These are phyloP conservation scores for Clunio marinus DNA, from an alignment of 2,888 invertebrate species.

Conservation along the genomic window DNA sequence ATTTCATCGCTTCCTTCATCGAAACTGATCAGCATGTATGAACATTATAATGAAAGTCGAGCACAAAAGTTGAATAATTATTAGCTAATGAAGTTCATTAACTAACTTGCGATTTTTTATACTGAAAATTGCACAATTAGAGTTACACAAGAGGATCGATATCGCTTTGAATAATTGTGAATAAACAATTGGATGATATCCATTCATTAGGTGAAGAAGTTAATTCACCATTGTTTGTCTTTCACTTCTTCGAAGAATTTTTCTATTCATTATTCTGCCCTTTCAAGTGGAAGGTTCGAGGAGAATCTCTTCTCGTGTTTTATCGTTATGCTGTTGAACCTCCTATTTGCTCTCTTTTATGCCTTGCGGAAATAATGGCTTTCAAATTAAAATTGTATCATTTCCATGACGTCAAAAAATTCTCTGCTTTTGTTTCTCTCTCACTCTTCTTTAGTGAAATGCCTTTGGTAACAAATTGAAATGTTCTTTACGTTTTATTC, in stretches of 20 bases:
- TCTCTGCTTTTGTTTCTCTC: too few species aligned
- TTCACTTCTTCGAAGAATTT: not conserved
- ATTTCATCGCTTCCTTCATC: too few species aligned
- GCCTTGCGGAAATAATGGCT: not conserved
- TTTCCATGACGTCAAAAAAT: not conserved
- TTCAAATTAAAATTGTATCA: constrained; percentile 11
- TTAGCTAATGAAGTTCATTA: not conserved
- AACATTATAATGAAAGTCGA: not conserved
- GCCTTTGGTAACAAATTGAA: too few species aligned
- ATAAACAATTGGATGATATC: not conserved
- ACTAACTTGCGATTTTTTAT: constrained; percentile 3
- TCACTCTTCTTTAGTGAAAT: too few species aligned
- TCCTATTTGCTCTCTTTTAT: not conserved
- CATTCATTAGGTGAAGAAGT: not conserved
- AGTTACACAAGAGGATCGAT: too few species aligned
- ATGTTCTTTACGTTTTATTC: not conserved
- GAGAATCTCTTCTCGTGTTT: not conserved
- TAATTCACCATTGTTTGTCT: not conserved
- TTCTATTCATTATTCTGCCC: not conserved
- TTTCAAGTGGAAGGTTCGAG: not conserved
- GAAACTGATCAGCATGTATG: not conserved
- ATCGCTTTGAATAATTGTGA: too few species aligned
- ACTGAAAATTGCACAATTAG: not conserved
- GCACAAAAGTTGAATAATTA: not conserved
- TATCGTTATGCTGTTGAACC: constrained; percentile 5